A percentile compares a stretch with the other conserved stretches of the same genome.
Evolutionary conservation across 1,140 invertebrate genomes (phyloP).

Genomic region (Octopus bimaculoides): DNA sequence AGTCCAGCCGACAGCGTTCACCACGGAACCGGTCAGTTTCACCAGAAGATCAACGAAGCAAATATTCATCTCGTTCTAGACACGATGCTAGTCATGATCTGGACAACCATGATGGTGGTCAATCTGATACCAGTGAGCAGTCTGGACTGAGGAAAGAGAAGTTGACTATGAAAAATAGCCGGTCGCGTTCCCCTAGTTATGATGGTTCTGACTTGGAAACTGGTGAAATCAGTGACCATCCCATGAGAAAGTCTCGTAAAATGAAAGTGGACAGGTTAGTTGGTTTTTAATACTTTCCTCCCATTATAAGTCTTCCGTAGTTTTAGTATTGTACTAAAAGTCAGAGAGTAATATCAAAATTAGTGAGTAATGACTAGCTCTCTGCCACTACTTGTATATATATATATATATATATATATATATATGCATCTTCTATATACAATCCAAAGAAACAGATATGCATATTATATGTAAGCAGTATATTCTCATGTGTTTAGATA

Average conservation of each 20-base stretch:
- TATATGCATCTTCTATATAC: no score
- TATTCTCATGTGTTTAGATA: no score
- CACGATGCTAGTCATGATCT: neutral
- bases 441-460: no score
- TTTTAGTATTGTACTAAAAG: neutral
- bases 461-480: no score
- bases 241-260: neutral
- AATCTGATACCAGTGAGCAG: neutral
- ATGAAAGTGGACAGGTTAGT: slow-evolving; percentile 3
- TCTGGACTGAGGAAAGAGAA: neutral
- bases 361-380: no score
- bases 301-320: neutral
- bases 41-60: neutral
- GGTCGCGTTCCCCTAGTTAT: neutral
- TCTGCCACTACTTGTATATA: no score
- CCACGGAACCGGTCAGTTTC: neutral
- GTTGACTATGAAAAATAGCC: neutral
- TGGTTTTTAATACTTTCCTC: neutral
- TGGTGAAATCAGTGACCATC: neutral
- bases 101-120: neutral
- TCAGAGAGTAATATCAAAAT: neutral
- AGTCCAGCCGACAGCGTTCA: neutral
- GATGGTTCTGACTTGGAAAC: slow-evolving; percentile 1
- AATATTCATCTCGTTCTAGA: slow-evolving; percentile 1
- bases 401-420: no score